A percentile compares a stretch with the other conserved stretches of the same genome.
These are phyloP conservation scores for Excalfactoria chinensis DNA, from an alignment of 2,113 vertebrate genomes.

Conservation along the genomic window DNA sequence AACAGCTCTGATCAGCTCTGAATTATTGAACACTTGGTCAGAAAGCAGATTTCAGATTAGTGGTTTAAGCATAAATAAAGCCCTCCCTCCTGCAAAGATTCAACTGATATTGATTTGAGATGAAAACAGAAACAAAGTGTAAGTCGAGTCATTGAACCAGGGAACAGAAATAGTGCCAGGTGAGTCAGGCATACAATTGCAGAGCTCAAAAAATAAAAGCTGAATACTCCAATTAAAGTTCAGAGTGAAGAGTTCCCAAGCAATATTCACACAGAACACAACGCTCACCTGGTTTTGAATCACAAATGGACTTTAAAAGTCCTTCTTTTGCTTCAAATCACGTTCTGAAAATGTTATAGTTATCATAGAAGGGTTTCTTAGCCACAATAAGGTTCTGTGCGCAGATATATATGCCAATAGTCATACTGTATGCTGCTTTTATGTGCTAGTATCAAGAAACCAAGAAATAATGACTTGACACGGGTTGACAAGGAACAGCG, in stretches of 20 bases:
- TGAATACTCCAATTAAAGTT: conserved; percentile 28
- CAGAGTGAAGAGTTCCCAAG: background rate
- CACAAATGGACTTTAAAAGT: background rate
- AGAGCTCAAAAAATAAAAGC: conserved; percentile 10
- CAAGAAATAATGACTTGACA: background rate
- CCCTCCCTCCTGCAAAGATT: conserved; percentile 26
- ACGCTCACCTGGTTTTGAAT: background rate
- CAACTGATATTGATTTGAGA: conserved; percentile 51
- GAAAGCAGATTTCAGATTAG: conserved; percentile 23
- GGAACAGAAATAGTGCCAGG: conserved; percentile 18
- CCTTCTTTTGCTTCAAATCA: background rate
- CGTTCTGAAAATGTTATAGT: background rate
- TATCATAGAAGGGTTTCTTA: background rate
- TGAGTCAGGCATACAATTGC: conserved; percentile 1
- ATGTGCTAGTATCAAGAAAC: background rate
- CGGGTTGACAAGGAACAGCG: background rate
- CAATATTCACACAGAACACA: background rate
- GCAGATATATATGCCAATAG: background rate
- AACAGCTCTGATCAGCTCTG: background rate
- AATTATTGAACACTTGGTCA: conserved; percentile 37
- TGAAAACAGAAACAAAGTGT: conserved; percentile 26
- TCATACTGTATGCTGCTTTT: background rate
- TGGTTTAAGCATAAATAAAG: conserved; percentile 24
- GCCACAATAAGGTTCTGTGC: background rate
- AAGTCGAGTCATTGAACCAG: background rate